Conservation (phyloP, 1,140 invertebrate species). For the Diuraphis noxia region DNA sequence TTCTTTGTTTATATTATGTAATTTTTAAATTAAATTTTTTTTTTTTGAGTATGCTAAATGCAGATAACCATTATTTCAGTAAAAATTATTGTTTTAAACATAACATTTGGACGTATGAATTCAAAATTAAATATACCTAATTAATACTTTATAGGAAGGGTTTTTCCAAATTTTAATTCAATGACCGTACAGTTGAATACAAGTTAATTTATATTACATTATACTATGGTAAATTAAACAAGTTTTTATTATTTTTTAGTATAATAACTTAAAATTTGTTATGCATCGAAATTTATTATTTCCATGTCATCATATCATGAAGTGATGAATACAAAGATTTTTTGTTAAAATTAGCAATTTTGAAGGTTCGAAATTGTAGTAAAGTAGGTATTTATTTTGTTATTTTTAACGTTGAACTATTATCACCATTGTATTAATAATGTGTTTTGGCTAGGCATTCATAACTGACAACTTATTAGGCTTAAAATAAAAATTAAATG, state of each 20-base stretch:
- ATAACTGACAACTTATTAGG: neutral
- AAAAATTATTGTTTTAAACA: neutral
- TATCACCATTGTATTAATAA: neutral
- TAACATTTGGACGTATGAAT: neutral
- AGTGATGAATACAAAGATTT: too few relatives aligned
- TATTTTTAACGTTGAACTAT: neutral
- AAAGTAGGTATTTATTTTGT: neutral
- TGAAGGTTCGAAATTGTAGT: too few relatives aligned
- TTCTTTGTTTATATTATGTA: neutral
- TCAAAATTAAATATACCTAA: neutral
- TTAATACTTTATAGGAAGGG: neutral
- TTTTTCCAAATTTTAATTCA: neutral
- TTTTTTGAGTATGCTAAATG: too few relatives aligned
- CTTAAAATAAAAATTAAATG: neutral
- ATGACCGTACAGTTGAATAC: neutral
- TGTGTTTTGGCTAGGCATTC: neutral
- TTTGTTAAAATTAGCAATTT: too few relatives aligned
- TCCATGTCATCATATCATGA: neutral
- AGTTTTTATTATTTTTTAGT: too few relatives aligned
- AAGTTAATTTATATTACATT: neutral
- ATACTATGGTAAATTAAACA: neutral
- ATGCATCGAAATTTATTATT: neutral
- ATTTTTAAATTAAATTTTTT: neutral
- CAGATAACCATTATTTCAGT: neutral
- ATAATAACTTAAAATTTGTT: neutral